Percentiles rank a stretch among this genome's conserved stretches.
These are phyloP conservation scores for Paramisgurnus dabryanus DNA, from an alignment of 2,113 vertebrate genomes.

Conservation along the genomic window DNA sequence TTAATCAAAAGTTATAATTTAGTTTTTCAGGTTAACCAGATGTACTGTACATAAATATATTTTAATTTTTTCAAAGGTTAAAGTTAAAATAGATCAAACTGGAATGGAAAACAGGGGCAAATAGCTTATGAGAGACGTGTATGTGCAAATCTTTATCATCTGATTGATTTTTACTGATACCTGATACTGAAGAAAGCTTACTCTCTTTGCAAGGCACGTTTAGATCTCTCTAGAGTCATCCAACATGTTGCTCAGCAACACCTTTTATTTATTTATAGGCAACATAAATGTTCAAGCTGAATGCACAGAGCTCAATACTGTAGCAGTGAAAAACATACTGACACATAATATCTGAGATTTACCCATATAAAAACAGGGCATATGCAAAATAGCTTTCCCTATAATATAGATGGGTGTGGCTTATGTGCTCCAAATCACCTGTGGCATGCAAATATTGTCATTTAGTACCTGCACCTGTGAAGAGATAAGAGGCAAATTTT, in stretches of 20 bases:
- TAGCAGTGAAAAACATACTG: neutral
- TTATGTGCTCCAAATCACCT: slow-evolving; percentile 20
- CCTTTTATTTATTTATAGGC: neutral
- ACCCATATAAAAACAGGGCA: neutral
- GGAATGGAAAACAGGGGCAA: no score
- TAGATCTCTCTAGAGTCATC: slow-evolving; percentile 7
- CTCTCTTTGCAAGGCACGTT: neutral
- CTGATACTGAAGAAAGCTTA: neutral
- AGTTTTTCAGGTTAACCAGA: neutral
- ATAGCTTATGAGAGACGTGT: neutral
- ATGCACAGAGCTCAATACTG: neutral
- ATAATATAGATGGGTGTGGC: slow-evolving; percentile 7
- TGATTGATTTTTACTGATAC: neutral
- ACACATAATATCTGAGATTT: neutral
- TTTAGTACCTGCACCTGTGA: slow-evolving; percentile 32
- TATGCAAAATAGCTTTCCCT: neutral
- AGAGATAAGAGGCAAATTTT: slow-evolving; percentile 3
- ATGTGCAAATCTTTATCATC: neutral
- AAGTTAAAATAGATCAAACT: neutral
- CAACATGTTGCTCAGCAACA: slow-evolving; percentile 5
- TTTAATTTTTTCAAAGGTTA: no score
- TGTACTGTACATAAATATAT: no score
- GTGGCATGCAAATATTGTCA: slow-evolving; percentile 28
- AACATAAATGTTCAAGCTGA: neutral
- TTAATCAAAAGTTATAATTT: no score